A percentile compares a stretch with the other conserved stretches of the same genome.
phyloP scores from a whole-genome alignment of 1,140 invertebrate species.

The Drosophila novamexicana region DNA sequence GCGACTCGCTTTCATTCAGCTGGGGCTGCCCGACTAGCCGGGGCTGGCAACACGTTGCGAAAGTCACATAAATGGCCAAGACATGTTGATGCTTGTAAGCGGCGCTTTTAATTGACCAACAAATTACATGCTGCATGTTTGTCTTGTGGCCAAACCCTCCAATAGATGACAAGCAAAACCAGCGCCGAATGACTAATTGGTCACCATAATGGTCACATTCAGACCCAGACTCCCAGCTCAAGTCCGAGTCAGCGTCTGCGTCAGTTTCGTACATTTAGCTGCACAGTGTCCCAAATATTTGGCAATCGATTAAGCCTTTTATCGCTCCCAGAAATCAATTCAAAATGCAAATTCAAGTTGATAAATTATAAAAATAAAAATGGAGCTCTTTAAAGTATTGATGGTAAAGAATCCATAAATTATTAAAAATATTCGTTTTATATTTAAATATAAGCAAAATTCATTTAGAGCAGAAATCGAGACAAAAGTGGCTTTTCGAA shows the following conservation, averaged over 20 bases:
- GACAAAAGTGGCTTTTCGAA: no score
- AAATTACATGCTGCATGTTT: constrained; percentile 74
- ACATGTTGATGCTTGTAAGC: constrained; percentile 64
- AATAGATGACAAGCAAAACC: constrained; percentile 75
- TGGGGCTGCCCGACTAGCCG: background rate
- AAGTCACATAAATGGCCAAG: constrained; percentile 65
- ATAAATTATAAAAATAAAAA: no score
- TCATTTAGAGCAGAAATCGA: no score
- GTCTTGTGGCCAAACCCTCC: constrained; percentile 66
- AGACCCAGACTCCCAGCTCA: constrained; percentile 1
- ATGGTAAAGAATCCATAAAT: no score
- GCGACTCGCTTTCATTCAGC: constrained; percentile 65
- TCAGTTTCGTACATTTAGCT: background rate
- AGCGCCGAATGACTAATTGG: constrained; percentile 78
- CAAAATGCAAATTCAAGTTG: background rate
- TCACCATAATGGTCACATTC: constrained; percentile 75
- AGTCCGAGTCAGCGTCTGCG: constrained; percentile 1
- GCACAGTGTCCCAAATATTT: constrained; percentile 7
- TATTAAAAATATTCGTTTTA: no score
- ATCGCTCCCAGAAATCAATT: background rate
- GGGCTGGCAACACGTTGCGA: constrained; percentile 66
- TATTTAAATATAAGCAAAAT: no score
- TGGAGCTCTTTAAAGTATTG: no score
- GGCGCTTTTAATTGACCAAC: constrained; percentile 79
- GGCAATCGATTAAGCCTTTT: background rate